Base-by-base conservation (phyloP, 2,888 invertebrate genomes). In the Cinara cedri region DNA sequence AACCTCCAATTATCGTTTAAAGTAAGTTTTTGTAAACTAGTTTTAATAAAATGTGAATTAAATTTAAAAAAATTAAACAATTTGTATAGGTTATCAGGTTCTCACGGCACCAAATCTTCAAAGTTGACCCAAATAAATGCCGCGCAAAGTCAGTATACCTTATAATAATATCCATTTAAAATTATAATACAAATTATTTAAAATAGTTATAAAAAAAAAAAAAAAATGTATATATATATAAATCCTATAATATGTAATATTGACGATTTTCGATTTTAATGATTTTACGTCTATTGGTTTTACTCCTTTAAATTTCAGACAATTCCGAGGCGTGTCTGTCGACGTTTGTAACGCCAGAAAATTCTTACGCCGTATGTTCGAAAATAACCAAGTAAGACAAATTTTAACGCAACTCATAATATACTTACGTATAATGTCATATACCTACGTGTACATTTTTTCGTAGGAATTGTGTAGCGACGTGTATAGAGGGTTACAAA, bases 401-500 rank as follows among this genome's bases (percentile, higher is more conserved):
- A 19, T 60, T 16, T 16, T 6, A 14, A 13, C 11, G 1, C 55
- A 2, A 3, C 3, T 11, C 24, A 24, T 16, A 24, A 10, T 34
- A 62, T 10, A 2, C 8, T 0, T 0, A 6, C 44, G 10, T 21
- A 44, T 14, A 44, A 65, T 21, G 9, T 9, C 2, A 24, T 65
- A n/a, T n/a, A n/a, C n/a, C n/a, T n/a, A 21, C 46, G 2, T 63
- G n/a, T 55, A 46, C 60, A 42, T 44, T 63, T 65, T 71, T 55
- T 81, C 85, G 83, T 82, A 87, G 87, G 72, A 87, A 88, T 6
- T 90, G 90, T 82, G 86, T 85, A 60, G 88, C 88, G 1, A 85
- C 85, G 14, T 90, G 90, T 82, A 81, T 86, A 1, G 82, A 84
- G 0, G 85, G 87, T 62, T 87, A 88, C 83, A 85, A 87, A 82